These are phyloP conservation scores for Helicoverpa zea DNA, from an alignment of 1,140 invertebrate genomes.

Conservation along the genomic window DNA sequence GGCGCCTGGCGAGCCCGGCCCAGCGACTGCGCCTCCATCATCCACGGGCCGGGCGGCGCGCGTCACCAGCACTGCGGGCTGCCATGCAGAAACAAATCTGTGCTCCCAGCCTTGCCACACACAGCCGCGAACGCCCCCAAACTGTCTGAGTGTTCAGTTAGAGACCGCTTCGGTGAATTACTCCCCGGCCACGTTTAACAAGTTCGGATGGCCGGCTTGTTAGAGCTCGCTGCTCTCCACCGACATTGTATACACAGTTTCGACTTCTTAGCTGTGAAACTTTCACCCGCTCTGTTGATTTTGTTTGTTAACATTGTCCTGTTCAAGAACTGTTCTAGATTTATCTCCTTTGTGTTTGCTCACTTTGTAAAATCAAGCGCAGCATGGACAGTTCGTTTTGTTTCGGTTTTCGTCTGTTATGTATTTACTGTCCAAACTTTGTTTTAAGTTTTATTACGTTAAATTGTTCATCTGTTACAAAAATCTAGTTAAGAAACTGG, in stretches of 20 bases:
- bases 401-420: constrained; percentile 10
- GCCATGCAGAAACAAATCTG: constrained; percentile 41
- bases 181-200: constrained; percentile 74
- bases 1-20: constrained; percentile 71
- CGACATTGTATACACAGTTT: constrained; percentile 77
- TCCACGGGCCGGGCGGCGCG: constrained; percentile 45
- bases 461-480: constrained; percentile 27
- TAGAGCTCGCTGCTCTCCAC: constrained; percentile 71
- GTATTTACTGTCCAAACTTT: constrained; percentile 21
- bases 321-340: constrained; percentile 58
- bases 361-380: constrained; percentile 38
- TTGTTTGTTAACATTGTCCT: constrained; percentile 73
- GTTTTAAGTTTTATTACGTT: background rate
- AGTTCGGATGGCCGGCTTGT: constrained; percentile 80
- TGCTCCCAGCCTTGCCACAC: constrained; percentile 29
- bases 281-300: constrained; percentile 75
- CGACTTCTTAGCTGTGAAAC: constrained; percentile 78
- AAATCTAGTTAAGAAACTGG: constrained; percentile 6
- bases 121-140: constrained; percentile 61
- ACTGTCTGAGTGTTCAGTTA: constrained; percentile 66
- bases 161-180: constrained; percentile 72
- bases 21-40: constrained; percentile 76
- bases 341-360: constrained; percentile 49
- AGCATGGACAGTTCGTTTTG: constrained; percentile 32
- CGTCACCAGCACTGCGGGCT: constrained; percentile 61